phyloP scores from a whole-genome alignment of 2,113 vertebrate genomes.

The Mormyrus iriodes region DNA sequence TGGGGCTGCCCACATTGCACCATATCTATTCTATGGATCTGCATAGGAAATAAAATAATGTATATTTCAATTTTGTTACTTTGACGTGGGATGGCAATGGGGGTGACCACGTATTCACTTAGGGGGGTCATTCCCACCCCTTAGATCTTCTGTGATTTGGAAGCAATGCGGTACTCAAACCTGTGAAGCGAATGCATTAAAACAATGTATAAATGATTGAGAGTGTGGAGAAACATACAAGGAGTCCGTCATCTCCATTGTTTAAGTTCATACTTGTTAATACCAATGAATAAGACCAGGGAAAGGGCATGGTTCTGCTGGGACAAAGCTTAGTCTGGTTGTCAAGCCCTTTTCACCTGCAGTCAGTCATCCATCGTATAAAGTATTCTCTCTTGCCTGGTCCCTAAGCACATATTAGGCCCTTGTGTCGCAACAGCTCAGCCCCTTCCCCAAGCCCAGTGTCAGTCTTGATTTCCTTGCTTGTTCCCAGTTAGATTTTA shows the following conservation, averaged over 20 bases:
- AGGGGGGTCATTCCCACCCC: background rate
- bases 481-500: background rate
- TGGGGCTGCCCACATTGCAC: background rate
- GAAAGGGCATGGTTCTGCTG: background rate
- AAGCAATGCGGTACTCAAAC: background rate
- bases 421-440: background rate
- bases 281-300: background rate
- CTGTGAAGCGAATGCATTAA: background rate
- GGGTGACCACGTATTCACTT: background rate
- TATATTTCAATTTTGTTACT: background rate
- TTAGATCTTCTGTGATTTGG: background rate
- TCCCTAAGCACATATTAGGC: background rate
- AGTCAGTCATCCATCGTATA: background rate
- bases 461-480: background rate
- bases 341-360: background rate
- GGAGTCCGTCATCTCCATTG: background rate
- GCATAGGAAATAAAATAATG: background rate
- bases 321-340: background rate
- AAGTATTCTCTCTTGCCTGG: background rate
- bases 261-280: background rate
- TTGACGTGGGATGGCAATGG: background rate
- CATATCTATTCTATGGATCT: background rate
- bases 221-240: background rate
- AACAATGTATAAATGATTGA: background rate
- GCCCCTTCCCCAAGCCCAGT: background rate